phyloP scores from a whole-genome alignment of 2,797 vertebrate species.

The Microcaecilia unicolor region DNA sequence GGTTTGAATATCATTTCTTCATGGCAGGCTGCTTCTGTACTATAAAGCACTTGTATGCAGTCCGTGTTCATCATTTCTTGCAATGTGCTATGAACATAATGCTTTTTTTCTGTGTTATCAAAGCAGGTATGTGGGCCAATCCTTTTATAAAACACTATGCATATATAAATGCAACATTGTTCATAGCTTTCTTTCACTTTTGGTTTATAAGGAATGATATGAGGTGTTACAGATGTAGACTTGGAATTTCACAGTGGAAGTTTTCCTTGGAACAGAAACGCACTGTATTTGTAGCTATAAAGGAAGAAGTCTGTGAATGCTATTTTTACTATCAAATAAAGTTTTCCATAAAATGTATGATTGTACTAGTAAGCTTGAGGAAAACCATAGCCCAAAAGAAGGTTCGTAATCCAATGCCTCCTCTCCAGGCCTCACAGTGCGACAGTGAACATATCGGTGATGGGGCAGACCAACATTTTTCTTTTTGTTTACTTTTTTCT shows the following conservation, averaged over 20 bases:
- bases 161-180: conserved; percentile 98
- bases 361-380: conserved; percentile 36
- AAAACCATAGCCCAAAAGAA: no score
- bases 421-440: no score
- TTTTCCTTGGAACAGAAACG: conserved; percentile 86
- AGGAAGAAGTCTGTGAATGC: conserved; percentile 89
- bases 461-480: no score
- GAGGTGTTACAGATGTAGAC: conserved; percentile 83
- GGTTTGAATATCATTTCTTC: conserved; percentile 65
- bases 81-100: conserved; percentile 79
- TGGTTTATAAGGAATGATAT: conserved; percentile 82
- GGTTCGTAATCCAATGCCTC: no score
- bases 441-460: no score
- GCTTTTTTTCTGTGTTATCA: conserved; percentile 85
- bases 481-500: no score
- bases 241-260: conserved; percentile 77
- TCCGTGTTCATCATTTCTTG: conserved; percentile 86
- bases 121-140: conserved; percentile 95
- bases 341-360: conserved; percentile 84
- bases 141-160: conserved; percentile 97
- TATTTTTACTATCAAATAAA: conserved; percentile 98
- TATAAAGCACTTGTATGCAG: conserved; percentile 84
- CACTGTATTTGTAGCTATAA: conserved; percentile 92
- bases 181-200: conserved; percentile 98
- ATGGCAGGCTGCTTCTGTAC: conserved; percentile 86